Evolutionary conservation across 2,797 vertebrate species (phyloP).

Genomic region (Podarcis siculus): DNA sequence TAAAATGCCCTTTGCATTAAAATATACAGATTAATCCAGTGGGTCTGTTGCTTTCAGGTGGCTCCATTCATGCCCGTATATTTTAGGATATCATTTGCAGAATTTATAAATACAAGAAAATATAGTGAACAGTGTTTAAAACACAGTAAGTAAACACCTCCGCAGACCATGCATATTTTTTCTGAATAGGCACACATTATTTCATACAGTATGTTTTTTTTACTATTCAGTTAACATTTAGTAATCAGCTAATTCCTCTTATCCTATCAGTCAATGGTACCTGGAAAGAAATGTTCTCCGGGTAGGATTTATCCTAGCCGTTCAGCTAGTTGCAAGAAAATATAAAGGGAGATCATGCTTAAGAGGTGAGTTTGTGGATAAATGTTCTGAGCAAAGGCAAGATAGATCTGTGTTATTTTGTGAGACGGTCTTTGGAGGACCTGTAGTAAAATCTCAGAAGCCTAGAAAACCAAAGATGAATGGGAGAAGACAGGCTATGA

Average conservation of each 20-base stretch:
- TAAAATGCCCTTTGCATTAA: conserved; percentile 60
- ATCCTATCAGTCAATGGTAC: not conserved
- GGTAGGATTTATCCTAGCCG: not conserved
- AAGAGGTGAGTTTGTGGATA: too few relatives aligned
- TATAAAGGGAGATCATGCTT: not conserved
- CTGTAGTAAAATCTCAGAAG: not conserved
- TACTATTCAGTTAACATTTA: conserved; percentile 41
- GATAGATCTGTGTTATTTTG: not conserved
- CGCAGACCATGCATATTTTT: conserved; percentile 45
- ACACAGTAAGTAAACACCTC: conserved; percentile 38
- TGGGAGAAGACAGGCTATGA: not conserved
- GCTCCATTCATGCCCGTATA: conserved; percentile 38
- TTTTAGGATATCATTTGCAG: conserved; percentile 50
- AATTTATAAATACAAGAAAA: conserved; percentile 60
- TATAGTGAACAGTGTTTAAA: conserved; percentile 49
- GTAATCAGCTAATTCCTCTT: not conserved
- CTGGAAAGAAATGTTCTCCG: not conserved
- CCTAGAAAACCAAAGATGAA: not conserved
- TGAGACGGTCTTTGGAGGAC: not conserved
- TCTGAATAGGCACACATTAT: conserved; percentile 47
- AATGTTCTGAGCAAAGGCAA: not conserved
- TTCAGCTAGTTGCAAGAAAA: not conserved
- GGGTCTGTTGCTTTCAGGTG: conserved; percentile 44
- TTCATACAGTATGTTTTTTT: conserved; percentile 44
- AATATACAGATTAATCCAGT: conserved; percentile 41